A percentile compares a stretch with the other conserved stretches of the same genome.
Conservation (phyloP, 2,888 invertebrate species). For the Apodemia zela region DNA sequence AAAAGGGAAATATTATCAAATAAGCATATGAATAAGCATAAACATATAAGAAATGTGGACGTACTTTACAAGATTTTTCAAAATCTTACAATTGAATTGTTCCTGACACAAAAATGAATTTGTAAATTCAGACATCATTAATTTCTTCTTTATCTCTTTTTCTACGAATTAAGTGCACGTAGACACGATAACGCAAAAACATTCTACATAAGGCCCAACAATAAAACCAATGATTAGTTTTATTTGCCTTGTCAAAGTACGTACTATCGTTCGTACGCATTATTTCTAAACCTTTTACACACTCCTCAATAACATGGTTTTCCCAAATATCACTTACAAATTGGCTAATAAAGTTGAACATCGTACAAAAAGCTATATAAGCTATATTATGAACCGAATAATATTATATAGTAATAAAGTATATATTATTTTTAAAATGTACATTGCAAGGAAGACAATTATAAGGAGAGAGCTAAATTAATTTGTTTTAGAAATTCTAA, state of each 20-base stretch:
- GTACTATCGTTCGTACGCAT: neutral
- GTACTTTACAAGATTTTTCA: no score
- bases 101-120: neutral
- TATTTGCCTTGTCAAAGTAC: neutral
- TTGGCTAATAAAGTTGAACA: neutral
- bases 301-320: neutral
- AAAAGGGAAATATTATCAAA: neutral
- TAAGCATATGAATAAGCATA: neutral
- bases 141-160: neutral
- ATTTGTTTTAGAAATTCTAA: neutral
- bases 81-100: neutral
- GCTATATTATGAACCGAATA: neutral
- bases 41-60: neutral
- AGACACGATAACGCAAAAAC: neutral
- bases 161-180: neutral
- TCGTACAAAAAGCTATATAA: neutral
- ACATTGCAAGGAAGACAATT: slow-evolving; percentile 1
- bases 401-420: neutral
- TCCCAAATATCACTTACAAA: slow-evolving; percentile 2
- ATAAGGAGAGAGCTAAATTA: slow-evolving; percentile 6
- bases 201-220: neutral
- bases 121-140: neutral
- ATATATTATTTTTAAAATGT: neutral
- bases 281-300: neutral
- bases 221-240: neutral